Evolutionary conservation across 2,113 vertebrate genomes (phyloP).

Genomic region (Bothrops jararaca): DNA sequence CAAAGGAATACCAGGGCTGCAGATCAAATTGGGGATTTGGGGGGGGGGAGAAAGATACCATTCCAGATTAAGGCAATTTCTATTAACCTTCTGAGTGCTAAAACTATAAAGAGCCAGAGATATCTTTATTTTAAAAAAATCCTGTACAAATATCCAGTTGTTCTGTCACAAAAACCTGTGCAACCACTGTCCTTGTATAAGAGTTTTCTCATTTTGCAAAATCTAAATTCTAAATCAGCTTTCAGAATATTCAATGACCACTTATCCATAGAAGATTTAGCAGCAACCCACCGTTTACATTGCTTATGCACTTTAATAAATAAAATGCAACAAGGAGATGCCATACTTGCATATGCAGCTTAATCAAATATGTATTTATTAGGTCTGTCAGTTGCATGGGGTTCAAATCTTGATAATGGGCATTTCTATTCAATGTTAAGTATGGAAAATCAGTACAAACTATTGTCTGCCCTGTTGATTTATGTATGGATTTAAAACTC

Average conservation of each 20-base stretch:
- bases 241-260: neutral
- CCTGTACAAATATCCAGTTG: neutral
- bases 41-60: slow-evolving; percentile 23
- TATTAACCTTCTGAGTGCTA: slow-evolving; percentile 46
- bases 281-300: neutral
- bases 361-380: neutral
- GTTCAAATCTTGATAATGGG: neutral
- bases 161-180: neutral
- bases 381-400: neutral
- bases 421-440: neutral
- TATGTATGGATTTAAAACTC: too few relatives aligned
- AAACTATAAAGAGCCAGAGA: slow-evolving; percentile 20
- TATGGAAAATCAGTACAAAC: neutral
- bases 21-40: neutral
- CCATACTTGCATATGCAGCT: neutral
- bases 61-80: slow-evolving; percentile 31
- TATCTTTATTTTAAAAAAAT: slow-evolving; percentile 43
- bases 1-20: neutral
- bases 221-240: neutral
- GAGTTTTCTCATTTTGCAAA: neutral
- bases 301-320: neutral
- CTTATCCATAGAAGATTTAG: neutral
- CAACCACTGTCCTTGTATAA: neutral
- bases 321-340: neutral
- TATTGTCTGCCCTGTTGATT: neutral